A percentile compares a stretch with the other conserved stretches of the same genome.
Evolutionary conservation across 2,797 vertebrate genomes (phyloP).

Genomic region (Xenops minutus): DNA sequence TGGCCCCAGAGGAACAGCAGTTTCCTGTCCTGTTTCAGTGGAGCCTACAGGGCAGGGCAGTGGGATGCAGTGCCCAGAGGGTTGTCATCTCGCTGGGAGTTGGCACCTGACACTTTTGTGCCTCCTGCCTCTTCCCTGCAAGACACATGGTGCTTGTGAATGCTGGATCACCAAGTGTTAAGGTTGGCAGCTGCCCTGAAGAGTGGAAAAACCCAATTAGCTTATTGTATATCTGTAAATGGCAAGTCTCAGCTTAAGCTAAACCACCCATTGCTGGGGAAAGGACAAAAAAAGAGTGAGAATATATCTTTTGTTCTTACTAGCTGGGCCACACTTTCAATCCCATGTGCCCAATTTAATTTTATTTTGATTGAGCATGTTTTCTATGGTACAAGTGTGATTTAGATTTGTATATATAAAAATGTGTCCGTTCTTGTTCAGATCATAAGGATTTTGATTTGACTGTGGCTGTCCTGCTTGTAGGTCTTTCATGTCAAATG

Average conservation of each 20-base stretch:
- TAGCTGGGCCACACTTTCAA: not conserved
- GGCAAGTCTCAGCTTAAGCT: not conserved
- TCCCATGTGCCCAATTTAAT: not conserved
- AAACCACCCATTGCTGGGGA: not conserved
- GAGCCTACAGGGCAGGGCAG: not conserved
- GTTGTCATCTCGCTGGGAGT: not conserved
- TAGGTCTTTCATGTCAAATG: not conserved
- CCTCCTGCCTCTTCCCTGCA: not conserved
- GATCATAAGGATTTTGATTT: not conserved
- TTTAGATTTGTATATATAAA: not conserved
- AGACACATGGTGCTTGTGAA: accelerated
- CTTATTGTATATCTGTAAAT: not conserved
- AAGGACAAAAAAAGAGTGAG: not conserved
- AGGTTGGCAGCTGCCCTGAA: not conserved
- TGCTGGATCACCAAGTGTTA: not conserved
- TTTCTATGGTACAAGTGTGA: not conserved
- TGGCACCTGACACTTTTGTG: not conserved
- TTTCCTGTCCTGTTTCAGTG: not conserved
- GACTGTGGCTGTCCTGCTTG: not conserved
- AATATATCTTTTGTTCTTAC: not conserved
- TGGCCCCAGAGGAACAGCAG: not conserved
- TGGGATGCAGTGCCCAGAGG: not conserved
- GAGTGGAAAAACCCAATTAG: not conserved
- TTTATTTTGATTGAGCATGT: not conserved
- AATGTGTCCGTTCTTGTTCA: not conserved